Evolutionary conservation across 2,888 invertebrate genomes (phyloP).

Genomic region (Drosophila hamatofila): DNA sequence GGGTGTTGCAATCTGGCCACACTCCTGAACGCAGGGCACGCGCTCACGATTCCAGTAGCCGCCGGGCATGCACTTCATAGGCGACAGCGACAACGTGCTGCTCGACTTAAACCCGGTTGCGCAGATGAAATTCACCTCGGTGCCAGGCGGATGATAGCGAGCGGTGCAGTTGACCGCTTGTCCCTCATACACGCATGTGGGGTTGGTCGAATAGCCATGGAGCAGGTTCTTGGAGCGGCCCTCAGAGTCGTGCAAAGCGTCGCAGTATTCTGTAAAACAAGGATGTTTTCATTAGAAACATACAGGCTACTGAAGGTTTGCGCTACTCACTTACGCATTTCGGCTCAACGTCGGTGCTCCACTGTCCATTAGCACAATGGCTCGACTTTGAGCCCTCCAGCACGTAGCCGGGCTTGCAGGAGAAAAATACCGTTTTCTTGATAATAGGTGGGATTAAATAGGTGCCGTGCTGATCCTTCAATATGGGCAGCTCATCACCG

Average conservation of each 20-base stretch:
- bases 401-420: conserved; percentile 44
- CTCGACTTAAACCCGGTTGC: conserved; percentile 54
- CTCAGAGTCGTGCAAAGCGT: conserved; percentile 21
- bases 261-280: conserved; percentile 54
- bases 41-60: conserved; percentile 63
- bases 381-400: conserved; percentile 52
- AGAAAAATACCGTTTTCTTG: conserved; percentile 48
- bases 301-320: background rate
- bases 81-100: conserved; percentile 18
- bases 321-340: conserved; percentile 68
- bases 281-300: background rate
- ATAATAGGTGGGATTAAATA: conserved; percentile 49
- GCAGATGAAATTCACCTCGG: conserved; percentile 60
- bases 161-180: conserved; percentile 49
- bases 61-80: conserved; percentile 49
- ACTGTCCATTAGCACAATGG: conserved; percentile 53
- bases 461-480: conserved; percentile 37
- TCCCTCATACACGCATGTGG: conserved; percentile 49
- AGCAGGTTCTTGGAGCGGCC: conserved; percentile 40
- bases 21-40: conserved; percentile 54
- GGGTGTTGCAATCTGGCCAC: conserved; percentile 70
- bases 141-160: conserved; percentile 63
- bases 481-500: conserved; percentile 56
- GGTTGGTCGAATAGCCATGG: conserved; percentile 60
- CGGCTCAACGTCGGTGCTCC: conserved; percentile 56